Base-by-base conservation (phyloP, 2,113 vertebrate genomes). In the Conger conger region DNA sequence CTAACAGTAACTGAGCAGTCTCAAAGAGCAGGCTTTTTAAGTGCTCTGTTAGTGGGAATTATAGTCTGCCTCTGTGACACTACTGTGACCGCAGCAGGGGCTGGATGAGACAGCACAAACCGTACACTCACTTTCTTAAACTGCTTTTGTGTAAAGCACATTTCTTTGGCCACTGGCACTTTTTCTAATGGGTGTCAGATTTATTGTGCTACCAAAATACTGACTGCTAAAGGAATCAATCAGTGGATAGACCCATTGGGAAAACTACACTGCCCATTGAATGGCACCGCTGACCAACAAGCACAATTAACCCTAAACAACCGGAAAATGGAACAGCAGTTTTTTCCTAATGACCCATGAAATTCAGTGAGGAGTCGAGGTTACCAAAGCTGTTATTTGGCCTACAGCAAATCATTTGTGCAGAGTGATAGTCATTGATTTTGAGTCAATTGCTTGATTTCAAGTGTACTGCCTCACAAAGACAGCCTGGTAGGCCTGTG, bases 1-100 rank as follows among this genome's bases (percentile, higher is more conserved):
- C 54, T 17, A 53, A 18, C 37, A 45, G 79, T 20, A 81, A 35
- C 35, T 68, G 57, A 79, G 8, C 11, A 40, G 23, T 18, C 16
- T 54, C 76, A 63, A 80, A 85, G 81, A 76, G 27, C 18, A 54
- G 54, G 33, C 73, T 40, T n/a, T 68, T 60, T 37, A 45, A n/a
- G 84, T 27, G 18, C 4, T 63, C 57, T 63, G 57, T 63, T 23
- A 23, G 57, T 63, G 57, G 18, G 20, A 63, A 63, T 63, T 63
- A 63, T 27, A 27, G 57, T 63, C 3, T 3, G 57, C 6, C 18
- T 20, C 18, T 63, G 20, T 63, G 57, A 63, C 18, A 30, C 30
- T 38, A 23, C 2, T 78, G 33, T 37, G 76, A 35, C 1, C 16
- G 6, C 36, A 20, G n/a, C n/a, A n/a, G n/a, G 23, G 27, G n/a